These are phyloP conservation scores for Crotophaga sulcirostris DNA, from an alignment of 2,113 vertebrate genomes.

Conservation along the genomic window DNA sequence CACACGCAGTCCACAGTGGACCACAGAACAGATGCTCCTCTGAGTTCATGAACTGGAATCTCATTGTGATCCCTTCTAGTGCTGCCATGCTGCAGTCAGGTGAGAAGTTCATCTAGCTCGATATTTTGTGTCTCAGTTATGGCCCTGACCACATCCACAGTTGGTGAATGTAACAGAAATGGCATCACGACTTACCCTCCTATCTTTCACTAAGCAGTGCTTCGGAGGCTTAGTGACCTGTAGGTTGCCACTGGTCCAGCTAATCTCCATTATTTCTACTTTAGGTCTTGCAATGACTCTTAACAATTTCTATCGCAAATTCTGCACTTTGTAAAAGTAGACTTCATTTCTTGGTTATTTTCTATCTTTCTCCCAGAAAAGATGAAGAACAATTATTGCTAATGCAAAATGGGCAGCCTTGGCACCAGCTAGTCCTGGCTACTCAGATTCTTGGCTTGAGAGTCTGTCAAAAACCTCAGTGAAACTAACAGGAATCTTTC, in stretches of 20 bases:
- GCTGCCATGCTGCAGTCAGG: neutral
- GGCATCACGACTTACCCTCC: neutral
- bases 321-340: neutral
- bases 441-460: neutral
- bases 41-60: neutral
- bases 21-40: neutral
- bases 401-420: neutral
- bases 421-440: neutral
- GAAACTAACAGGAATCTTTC: neutral
- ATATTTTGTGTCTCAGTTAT: neutral
- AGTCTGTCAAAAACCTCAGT: neutral
- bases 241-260: neutral
- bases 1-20: fast-evolving
- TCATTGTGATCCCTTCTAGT: neutral
- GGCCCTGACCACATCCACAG: neutral
- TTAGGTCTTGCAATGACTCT: neutral
- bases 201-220: neutral
- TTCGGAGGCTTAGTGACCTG: neutral
- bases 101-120: neutral
- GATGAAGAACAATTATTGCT: neutral
- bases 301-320: neutral
- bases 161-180: neutral
- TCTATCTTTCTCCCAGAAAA: neutral
- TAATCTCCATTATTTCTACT: neutral
- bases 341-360: neutral